phyloP scores from a whole-genome alignment of 1,140 invertebrate species.

The Drosophila guanche region DNA sequence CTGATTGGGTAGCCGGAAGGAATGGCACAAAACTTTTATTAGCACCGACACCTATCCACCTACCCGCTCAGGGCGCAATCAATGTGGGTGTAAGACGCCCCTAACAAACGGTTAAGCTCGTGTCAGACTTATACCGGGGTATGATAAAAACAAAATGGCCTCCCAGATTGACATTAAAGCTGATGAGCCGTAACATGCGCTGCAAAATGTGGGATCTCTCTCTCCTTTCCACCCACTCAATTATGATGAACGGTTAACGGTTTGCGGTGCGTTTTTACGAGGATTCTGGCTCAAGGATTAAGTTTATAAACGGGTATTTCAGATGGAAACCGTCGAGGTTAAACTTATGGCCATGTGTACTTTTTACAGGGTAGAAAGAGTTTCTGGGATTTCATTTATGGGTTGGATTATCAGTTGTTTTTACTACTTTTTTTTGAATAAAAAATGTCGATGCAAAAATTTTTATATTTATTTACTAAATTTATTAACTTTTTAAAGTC shows the following conservation, averaged over 20 bases:
- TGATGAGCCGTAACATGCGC: slow-evolving; percentile 10
- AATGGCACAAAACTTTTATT: slow-evolving; percentile 15
- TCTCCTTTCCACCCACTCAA: slow-evolving; percentile 4
- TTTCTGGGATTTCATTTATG: no score
- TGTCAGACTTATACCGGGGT: not conserved
- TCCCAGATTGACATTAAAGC: slow-evolving; percentile 27
- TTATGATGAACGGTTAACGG: slow-evolving; percentile 20
- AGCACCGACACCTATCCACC: slow-evolving; percentile 9
- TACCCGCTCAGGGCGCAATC: slow-evolving; percentile 13
- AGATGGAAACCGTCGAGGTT: slow-evolving; percentile 7
- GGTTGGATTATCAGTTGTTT: no score
- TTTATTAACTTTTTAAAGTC: no score
- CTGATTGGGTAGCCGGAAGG: slow-evolving; percentile 1
- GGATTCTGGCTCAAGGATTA: not conserved
- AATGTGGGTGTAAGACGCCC: slow-evolving; percentile 5
- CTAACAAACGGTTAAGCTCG: slow-evolving; percentile 23
- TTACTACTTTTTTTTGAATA: no score
- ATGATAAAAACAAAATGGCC: slow-evolving; percentile 50
- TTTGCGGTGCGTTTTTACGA: slow-evolving; percentile 1
- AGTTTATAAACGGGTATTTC: slow-evolving; percentile 11
- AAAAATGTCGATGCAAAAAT: no score
- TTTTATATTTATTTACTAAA: no score
- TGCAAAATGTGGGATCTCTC: slow-evolving; percentile 1
- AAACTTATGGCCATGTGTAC: not conserved
- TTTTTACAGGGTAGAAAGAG: no score